Conservation (phyloP, 2,888 invertebrate species). For the Orthonychiurus folsomi region DNA sequence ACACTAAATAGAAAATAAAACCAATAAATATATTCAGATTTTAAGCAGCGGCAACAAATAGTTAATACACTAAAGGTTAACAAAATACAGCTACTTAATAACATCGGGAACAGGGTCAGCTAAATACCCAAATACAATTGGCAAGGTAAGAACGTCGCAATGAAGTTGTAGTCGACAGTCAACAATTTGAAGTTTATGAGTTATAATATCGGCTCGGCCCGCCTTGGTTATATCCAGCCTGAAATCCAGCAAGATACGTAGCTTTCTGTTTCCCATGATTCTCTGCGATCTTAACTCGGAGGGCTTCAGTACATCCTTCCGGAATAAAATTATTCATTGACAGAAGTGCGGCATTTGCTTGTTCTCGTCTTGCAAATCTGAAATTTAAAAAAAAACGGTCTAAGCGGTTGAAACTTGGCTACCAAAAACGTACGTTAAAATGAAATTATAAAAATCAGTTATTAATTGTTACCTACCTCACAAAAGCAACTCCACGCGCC, state of each 20-base stretch:
- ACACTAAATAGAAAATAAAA: no score
- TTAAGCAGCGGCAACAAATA: no score
- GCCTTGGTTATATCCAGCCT: constrained; percentile 47
- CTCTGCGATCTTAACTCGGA: constrained; percentile 76
- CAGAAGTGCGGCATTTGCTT: constrained; percentile 81
- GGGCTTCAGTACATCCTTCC: constrained; percentile 71
- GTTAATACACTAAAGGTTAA: no score
- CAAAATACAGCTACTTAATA: no score
- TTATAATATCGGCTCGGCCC: not conserved
- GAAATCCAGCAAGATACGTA: constrained; percentile 61
- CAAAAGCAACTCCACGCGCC: constrained; percentile 85
- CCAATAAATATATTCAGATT: no score
- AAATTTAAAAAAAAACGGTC: no score
- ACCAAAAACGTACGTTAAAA: constrained; percentile 16
- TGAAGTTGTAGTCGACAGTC: no score
- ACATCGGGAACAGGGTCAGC: no score
- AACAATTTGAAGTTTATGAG: no score
- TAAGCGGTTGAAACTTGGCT: not conserved
- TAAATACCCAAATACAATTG: no score
- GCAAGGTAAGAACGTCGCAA: no score
- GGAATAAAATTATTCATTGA: constrained; percentile 75
- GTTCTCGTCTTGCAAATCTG: constrained; percentile 76
- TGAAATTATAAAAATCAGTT: not conserved
- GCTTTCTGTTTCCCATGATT: constrained; percentile 77
- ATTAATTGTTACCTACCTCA: constrained; percentile 55